phyloP scores from a whole-genome alignment of 37 sponge, comb jelly and placozoan genomes.

The Mnemiopsis leidyi region DNA sequence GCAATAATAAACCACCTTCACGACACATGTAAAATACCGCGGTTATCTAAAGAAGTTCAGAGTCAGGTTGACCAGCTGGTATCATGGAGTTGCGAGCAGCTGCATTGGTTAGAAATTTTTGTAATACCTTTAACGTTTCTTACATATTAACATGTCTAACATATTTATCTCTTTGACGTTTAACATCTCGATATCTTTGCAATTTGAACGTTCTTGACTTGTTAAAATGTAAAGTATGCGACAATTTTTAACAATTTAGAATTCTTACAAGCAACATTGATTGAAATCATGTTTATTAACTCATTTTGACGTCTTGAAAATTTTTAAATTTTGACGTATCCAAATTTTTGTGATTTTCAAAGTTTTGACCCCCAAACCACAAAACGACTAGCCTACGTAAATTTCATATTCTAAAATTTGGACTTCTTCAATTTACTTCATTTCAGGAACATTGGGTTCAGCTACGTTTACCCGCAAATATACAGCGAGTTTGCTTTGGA shows the following conservation, averaged over 20 bases:
- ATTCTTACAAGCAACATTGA: too few species aligned
- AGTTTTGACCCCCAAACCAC: not conserved
- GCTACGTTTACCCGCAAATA: conserved; percentile 42
- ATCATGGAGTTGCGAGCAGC: conserved; percentile 25
- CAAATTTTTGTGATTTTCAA: not conserved
- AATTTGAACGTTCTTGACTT: too few species aligned
- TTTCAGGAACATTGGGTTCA: conserved; percentile 46
- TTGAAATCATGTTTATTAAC: too few species aligned
- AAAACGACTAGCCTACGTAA: too few species aligned
- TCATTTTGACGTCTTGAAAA: too few species aligned
- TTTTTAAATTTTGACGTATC: not conserved
- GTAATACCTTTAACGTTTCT: not conserved
- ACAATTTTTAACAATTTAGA: too few species aligned
- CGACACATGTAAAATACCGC: not conserved
- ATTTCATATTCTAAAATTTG: too few species aligned
- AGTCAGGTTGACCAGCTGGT: conserved; percentile 4
- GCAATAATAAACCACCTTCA: conserved; percentile 29
- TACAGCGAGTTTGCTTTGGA: conserved; percentile 31
- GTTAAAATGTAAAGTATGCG: too few species aligned
- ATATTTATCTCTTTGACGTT: too few species aligned
- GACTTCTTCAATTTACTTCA: too few species aligned
- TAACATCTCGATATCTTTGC: too few species aligned
- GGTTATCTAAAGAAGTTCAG: not conserved
- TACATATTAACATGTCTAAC: too few species aligned
- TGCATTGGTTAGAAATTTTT: conserved; percentile 15